Percentiles rank a stretch among this genome's conserved stretches.
Conservation (phyloP, 2,797 vertebrate species). For the Phrynocephalus guinanensis region DNA sequence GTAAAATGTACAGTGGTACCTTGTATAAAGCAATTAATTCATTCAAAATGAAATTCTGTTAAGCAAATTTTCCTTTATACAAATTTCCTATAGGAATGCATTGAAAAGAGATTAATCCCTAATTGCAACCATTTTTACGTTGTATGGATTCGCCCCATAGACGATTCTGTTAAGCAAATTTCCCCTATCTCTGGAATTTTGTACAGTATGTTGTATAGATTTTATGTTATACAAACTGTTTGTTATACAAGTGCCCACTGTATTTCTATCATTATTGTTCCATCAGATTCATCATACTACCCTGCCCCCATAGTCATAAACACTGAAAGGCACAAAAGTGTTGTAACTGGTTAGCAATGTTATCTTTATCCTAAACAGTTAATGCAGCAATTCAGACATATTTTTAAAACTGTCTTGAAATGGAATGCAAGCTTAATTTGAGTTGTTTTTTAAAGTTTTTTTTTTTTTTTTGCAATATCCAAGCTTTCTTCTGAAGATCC, state of each 20-base stretch:
- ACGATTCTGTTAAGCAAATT: too few relatives aligned
- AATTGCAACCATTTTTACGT: too few relatives aligned
- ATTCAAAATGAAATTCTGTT: neutral
- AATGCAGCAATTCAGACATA: neutral
- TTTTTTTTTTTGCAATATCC: neutral
- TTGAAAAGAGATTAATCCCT: too few relatives aligned
- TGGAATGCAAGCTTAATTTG: conserved; percentile 10
- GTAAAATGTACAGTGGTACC: too few relatives aligned
- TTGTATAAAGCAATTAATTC: too few relatives aligned
- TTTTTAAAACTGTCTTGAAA: conserved; percentile 18
- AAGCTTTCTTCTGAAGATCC: conserved; percentile 21
- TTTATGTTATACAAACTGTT: too few relatives aligned
- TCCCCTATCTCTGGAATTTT: too few relatives aligned
- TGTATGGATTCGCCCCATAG: too few relatives aligned
- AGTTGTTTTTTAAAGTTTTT: conserved; percentile 13
- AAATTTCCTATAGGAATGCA: too few relatives aligned
- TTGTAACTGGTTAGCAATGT: neutral
- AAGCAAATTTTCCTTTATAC: too few relatives aligned
- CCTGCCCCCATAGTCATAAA: neutral
- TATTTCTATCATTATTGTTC: neutral
- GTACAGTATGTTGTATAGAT: too few relatives aligned
- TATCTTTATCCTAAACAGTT: neutral
- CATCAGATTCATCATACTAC: neutral
- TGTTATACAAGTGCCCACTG: too few relatives aligned
- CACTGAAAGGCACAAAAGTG: neutral